Evolutionary conservation across 1,140 invertebrate species (phyloP).

Genomic region (Nautilus pompilius): DNA sequence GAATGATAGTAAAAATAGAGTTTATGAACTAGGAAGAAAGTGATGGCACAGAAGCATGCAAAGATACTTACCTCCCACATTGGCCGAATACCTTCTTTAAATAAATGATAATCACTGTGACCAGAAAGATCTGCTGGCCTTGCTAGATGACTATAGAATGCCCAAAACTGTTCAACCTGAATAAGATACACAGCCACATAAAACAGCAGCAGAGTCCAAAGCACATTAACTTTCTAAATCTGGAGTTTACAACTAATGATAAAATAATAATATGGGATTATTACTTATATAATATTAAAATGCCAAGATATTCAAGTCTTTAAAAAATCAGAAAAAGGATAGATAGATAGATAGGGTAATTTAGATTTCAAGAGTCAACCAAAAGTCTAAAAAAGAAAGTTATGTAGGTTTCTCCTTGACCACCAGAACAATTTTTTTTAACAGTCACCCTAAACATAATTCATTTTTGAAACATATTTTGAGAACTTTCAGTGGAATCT

Average conservation of each 20-base stretch:
- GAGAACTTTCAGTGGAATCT: too few relatives aligned
- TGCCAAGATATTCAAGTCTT: neutral
- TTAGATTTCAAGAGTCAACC: neutral
- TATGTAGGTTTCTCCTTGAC: too few relatives aligned
- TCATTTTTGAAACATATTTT: too few relatives aligned
- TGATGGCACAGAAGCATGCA: conserved; percentile 1
- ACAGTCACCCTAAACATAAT: too few relatives aligned
- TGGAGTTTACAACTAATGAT: neutral
- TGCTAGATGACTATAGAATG: conserved; percentile 85
- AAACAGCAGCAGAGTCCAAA: neutral
- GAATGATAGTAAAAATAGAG: neutral
- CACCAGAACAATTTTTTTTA: too few relatives aligned
- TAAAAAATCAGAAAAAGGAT: neutral
- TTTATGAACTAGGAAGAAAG: neutral
- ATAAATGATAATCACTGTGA: conserved; percentile 93
- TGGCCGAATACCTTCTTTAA: conserved; percentile 97
- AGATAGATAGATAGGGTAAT: neutral
- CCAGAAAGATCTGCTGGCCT: conserved; percentile 73
- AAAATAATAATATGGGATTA: neutral
- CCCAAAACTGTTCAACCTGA: conserved; percentile 95
- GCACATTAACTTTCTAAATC: neutral
- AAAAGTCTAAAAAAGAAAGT: neutral
- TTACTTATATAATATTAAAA: neutral
- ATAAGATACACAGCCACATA: conserved; percentile 47
- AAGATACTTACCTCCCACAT: conserved; percentile 84